Evolutionary conservation across 2,113 vertebrate genomes (phyloP), one percentile per base, ranked within the genome.

Genomic region (Aramus guarauna): DNA sequence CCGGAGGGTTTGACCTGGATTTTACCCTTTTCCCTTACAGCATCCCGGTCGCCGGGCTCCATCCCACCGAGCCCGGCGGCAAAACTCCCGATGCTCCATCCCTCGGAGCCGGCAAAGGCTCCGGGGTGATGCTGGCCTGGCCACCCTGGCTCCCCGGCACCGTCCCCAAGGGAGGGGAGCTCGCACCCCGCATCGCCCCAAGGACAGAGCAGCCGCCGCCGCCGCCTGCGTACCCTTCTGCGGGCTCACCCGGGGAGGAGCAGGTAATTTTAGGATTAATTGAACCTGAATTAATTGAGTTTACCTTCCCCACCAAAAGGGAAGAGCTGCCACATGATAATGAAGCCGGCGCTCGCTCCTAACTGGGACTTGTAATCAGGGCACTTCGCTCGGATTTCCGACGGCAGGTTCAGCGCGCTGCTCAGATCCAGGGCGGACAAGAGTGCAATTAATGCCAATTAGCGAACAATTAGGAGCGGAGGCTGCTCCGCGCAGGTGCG

Each of bases 291-390:
- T 96, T 96, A 96, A 97, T 97, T 95, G 95, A 94, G 87, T 94
- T 97, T 91, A 77, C 74, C 83, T 88, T 95, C 82, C 45, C 62
- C 80, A 73, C 53, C 0, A 0, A 59, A 80, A 18, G 73, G 87
- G 72, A 88, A 84, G 88, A 7, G 39, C 64, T 67, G 92, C 94
- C 34, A 6, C 17, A 17, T 39, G 82, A 82, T 82, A 90, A 93
- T 5, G 84, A 94, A 95, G 72, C 85, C 2, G 18, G 83, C 37
- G 59, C 95, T 90, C 14, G 45, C 92, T 97, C 93, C 93, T 52
- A 97, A 97, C 74, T 97, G 92, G 95, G 92, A 41, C 96, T 94
- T 9, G 50, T 85, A 97, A 97, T 95, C 95, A 97, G 96, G 96
- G 89, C 96, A 71, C 85, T 74, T 56, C 10, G 1, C 81, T 34